Base-by-base conservation (phyloP, 2,797 vertebrate species). In the Scleropages formosus region DNA sequence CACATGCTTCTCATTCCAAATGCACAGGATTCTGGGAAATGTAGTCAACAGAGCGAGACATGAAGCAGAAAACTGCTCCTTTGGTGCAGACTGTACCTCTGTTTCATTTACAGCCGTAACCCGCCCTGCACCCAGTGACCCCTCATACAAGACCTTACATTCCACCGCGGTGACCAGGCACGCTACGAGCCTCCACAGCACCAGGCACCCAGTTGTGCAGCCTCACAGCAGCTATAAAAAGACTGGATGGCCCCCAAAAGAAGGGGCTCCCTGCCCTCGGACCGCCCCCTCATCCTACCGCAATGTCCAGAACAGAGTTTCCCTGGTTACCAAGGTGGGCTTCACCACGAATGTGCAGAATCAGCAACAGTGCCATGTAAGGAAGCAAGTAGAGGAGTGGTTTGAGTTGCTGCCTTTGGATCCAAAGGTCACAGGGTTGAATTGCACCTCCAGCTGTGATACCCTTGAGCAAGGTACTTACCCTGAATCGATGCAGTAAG, bases 61-160 rank as follows among this genome's bases (percentile, higher is more conserved):
- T 10, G 10, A 51, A 10, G 10, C 51, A 53, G 18, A 56, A 56
- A 56, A 56, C 2, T 56, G 53, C 12, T n/a, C 65, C n/a, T 18
- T 11, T 12, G 18, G 56, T 27, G 61, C 56, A 73, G 11, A 20
- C 71, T 72, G 60, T 71, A 76, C 53, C 20, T 68, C 53, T 66
- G 26, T 70, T 83, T 74, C 73, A 75, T 70, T 63, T 39, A 56
- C 13, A 24, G n/a, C n/a, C n/a, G n/a, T n/a, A n/a, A n/a, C n/a
- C n/a, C n/a, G n/a, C n/a, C n/a, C 51, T 51, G 70, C 46, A 68
- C 79, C 71, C 76, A 61, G 62, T 73, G 75, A 80, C 77, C 76
- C 78, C 82, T 84, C 80, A 87, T 86, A 84, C 83, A 82, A 82
- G 84, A 79, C 76, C 62, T 82, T 58, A 73, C 79, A 86, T 87